Base-by-base conservation (phyloP, 1,140 invertebrate species). In the Listronotus bonariensis region DNA sequence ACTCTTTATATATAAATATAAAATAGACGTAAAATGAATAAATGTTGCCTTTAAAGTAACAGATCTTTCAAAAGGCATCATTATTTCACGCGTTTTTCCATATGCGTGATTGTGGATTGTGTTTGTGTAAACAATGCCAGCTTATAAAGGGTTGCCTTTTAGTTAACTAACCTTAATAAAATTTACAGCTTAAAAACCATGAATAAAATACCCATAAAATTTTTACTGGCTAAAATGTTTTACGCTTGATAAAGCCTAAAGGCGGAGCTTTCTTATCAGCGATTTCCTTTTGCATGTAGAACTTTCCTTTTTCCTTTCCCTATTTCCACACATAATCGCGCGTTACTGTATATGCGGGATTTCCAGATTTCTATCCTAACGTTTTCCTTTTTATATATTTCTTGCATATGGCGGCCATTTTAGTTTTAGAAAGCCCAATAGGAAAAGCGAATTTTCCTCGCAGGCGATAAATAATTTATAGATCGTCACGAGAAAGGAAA, bases 381-480 rank as follows among this genome's bases (percentile, higher is more conserved):
- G 5, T 18, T 48, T 48, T 48, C 18, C 45, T 48, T 48, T 48
- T 18, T 48, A 48, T 48, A 48, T 48, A 26, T 48, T 48, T 48
- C 45, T 48, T 15, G 45, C 45, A 48, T 48, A 0, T 17, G 45
- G 15, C 45, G 12, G 45, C 15, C 45, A 48, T 48, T 48, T 48
- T 48, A 12, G 15, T 26, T 48, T 17, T 48, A 48, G 45, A 5
- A 10, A 18, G 15, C 6, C 45, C 45, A 48, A 48, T 48, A 48
- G 18, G 45, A 48, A 48, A 48, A 48, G 45, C 45, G 45, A 48
- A 48, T 48, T 48, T 43, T 26, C 18, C 45, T 20, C 18, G 45
- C 15, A 48, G 45, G 45, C 45, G 45, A 48, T 48, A 48, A 48
- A 48, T 48, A 48, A 48, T 48, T 48, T 48, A 48, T 48, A 48